phyloP scores from a whole-genome alignment of 1,140 invertebrate genomes.

The Zelostemma sp. region DNA sequence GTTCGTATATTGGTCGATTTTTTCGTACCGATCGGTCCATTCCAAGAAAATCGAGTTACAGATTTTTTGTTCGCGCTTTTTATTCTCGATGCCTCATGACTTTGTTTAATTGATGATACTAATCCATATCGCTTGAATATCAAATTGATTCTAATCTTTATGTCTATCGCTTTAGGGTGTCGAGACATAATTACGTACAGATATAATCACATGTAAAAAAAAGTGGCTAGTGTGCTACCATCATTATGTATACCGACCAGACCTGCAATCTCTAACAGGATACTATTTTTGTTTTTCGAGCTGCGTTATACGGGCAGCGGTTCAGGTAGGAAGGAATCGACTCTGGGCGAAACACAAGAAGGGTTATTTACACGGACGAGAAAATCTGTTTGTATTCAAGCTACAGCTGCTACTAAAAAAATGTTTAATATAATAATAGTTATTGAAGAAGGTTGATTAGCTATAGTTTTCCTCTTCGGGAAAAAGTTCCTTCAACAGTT shows the following conservation, averaged over 20 bases:
- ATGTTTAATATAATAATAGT: conserved; percentile 27
- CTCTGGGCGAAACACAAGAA: conserved; percentile 22
- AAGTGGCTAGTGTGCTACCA: conserved; percentile 19
- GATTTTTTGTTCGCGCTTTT: too few species aligned
- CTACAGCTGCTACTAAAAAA: conserved; percentile 35
- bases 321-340: conserved; percentile 25
- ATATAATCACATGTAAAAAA: conserved; percentile 31
- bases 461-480: background rate
- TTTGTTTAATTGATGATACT: background rate
- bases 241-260: conserved; percentile 26
- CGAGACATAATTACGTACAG: conserved; percentile 29
- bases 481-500: too few species aligned
- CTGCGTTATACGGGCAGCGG: conserved; percentile 17
- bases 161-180: conserved; percentile 33
- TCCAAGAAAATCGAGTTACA: too few species aligned
- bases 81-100: too few species aligned
- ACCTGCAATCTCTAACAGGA: conserved; percentile 38
- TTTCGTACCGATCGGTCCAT: too few species aligned
- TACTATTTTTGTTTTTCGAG: conserved; percentile 15
- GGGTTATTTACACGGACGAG: conserved; percentile 5
- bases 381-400: conserved; percentile 26
- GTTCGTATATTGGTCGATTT: too few species aligned
- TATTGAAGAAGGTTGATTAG: background rate
- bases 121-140: conserved; percentile 39
- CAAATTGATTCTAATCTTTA: conserved; percentile 47